These are phyloP conservation scores for Glaucopsyche alexis DNA, from an alignment of 2,888 invertebrate genomes.

Conservation along the genomic window DNA sequence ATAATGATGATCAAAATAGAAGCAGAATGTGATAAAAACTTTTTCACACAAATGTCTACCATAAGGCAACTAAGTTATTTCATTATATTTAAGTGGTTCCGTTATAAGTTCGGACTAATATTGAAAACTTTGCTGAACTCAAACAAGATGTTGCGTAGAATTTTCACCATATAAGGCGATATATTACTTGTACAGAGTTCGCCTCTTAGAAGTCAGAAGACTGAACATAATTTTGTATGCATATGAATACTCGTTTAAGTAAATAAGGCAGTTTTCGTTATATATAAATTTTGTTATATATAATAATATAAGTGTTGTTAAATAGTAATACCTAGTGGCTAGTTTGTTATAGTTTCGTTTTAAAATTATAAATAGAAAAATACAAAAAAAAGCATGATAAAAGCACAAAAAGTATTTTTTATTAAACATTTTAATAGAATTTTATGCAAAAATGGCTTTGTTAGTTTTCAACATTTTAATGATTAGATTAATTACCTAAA, in stretches of 20 bases:
- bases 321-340: too few relatives aligned
- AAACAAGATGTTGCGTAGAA: conserved; percentile 19
- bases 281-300: too few relatives aligned
- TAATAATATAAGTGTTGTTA: too few relatives aligned
- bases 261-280: not conserved
- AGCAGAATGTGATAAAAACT: conserved; percentile 17
- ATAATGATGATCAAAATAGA: not conserved
- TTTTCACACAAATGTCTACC: conserved; percentile 6
- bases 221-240: not conserved
- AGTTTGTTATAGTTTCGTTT: too few relatives aligned
- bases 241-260: not conserved
- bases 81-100: conserved; percentile 25
- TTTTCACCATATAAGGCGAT: conserved; percentile 2
- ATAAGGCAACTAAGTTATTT: conserved; percentile 19
- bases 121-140: conserved; percentile 22
- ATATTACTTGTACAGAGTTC: not conserved
- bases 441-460: not conserved
- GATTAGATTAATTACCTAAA: not conserved
- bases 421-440: not conserved
- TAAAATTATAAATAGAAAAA: too few relatives aligned
- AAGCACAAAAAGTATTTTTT: not conserved
- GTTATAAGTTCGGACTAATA: conserved; percentile 20
- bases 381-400: too few relatives aligned
- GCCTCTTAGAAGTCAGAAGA: not conserved
- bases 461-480: not conserved